Base-by-base conservation (phyloP, 2,797 vertebrate species). In the Halcyon leucocephala region DNA sequence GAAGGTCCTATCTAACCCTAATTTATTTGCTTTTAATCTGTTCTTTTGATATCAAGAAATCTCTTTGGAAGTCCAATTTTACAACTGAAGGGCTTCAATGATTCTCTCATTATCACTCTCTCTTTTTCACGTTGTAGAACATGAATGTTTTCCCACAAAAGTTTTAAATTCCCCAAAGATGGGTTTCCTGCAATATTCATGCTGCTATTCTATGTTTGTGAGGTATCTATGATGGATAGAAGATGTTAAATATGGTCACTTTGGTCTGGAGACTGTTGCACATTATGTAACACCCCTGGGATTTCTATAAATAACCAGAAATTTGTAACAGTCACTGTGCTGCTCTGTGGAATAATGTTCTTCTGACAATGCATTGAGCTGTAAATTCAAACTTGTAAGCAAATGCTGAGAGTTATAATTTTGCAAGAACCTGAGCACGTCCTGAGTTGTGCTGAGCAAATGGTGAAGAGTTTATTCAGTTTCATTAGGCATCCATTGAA, bases 251-350 rank as follows among this genome's bases (percentile, higher is more conserved):
- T 91, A 79, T 91, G 28, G 69, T 84, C 42, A 31, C 62, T 95
- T 95, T 60, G 69, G 51, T 83, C 51, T 85, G 49, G 64, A 85
- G 41, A 41, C 71, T 86, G 61, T 92, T 95, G 69, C 42, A 70
- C 1, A 76, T 99, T 98, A 98, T 97, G 93, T 98, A 98, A 98
- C 93, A 96, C 96, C 70, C 96, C 86, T 95, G 97, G 95, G 97
- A 97, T 93, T 97, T 97, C 98, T 98, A 98, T 98, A 98, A 98
- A 98, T 98, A 98, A 98, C 57, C 58, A 97, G 95, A 92, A 89
- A 87, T 65, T 80, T 89, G 46, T 86, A 93, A 70, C 86, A 96
- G 97, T 98, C 96, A 94, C 93, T 98, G 98, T 98, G 97, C 94
- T 98, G 97, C 92, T 97, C 86, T 94, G 97, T 97, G 95, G 97